Evolutionary conservation across 2,113 vertebrate species (phyloP).

Genomic region (Halcyon senegalensis): DNA sequence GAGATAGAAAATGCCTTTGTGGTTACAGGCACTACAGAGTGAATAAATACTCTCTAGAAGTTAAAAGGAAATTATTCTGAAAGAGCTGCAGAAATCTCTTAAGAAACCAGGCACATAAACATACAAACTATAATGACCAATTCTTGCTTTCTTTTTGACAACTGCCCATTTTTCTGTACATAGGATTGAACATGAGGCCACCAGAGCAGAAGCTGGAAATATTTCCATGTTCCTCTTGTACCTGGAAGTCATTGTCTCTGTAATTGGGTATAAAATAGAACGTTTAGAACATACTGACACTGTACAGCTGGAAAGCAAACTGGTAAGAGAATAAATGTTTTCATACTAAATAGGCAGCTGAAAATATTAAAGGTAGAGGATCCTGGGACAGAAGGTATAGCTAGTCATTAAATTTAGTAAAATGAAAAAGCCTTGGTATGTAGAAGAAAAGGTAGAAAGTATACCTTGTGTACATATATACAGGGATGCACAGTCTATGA

Average conservation of each 20-base stretch:
- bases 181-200: not conserved
- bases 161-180: not conserved
- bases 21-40: not conserved
- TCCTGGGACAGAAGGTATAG: not conserved
- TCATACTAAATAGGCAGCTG: not conserved
- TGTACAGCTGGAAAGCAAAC: not conserved
- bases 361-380: not conserved
- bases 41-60: not conserved
- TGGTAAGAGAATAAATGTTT: not conserved
- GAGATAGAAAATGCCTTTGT: not conserved
- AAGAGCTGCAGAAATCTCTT: not conserved
- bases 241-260: not conserved
- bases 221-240: not conserved
- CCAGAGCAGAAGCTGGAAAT: not conserved
- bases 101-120: not conserved
- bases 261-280: not conserved
- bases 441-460: not conserved
- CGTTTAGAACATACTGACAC: not conserved
- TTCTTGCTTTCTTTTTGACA: not conserved
- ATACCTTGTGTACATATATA: rapidly evolving
- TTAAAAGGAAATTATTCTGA: not conserved
- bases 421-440: not conserved
- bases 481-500: not conserved
- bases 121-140: not conserved
- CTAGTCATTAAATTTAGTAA: not conserved